These are phyloP conservation scores for Dipodomys stephensi DNA, from an alignment of 2,113 vertebrate species.

Conservation along the genomic window DNA sequence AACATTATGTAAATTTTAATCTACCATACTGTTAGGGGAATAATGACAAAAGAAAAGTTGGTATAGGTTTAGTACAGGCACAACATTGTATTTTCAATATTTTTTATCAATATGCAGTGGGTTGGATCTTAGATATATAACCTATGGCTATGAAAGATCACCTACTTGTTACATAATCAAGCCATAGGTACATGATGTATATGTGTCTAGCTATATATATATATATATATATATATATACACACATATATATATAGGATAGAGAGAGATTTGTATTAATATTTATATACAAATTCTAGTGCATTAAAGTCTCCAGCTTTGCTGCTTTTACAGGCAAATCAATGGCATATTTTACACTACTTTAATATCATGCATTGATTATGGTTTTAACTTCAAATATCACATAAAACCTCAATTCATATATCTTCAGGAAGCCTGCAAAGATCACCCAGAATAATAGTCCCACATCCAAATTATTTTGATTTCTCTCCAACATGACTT, in stretches of 20 bases:
- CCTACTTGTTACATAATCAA: not conserved
- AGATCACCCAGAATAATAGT: not conserved
- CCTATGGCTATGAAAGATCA: accelerated
- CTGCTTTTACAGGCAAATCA: not conserved
- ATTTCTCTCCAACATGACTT: not conserved
- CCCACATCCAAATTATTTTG: not conserved
- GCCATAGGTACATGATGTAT: too few relatives aligned
- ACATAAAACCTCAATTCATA: not conserved
- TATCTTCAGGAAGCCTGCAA: constrained; percentile 18
- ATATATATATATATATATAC: too few relatives aligned
- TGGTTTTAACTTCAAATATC: not conserved
- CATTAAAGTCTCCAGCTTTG: not conserved
- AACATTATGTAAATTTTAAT: not conserved
- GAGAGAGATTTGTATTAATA: too few relatives aligned
- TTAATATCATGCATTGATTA: not conserved
- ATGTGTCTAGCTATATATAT: too few relatives aligned
- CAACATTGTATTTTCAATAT: not conserved
- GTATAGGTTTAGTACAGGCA: not conserved
- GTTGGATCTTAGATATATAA: not conserved
- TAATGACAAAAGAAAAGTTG: not conserved
- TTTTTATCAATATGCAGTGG: not conserved
- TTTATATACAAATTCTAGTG: not conserved
- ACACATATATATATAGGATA: too few relatives aligned
- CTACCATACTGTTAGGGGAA: not conserved
- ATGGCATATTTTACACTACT: not conserved